Conservation (phyloP, 35 echinoderm and acorn worm species). For the Lytechinus pictus region DNA sequence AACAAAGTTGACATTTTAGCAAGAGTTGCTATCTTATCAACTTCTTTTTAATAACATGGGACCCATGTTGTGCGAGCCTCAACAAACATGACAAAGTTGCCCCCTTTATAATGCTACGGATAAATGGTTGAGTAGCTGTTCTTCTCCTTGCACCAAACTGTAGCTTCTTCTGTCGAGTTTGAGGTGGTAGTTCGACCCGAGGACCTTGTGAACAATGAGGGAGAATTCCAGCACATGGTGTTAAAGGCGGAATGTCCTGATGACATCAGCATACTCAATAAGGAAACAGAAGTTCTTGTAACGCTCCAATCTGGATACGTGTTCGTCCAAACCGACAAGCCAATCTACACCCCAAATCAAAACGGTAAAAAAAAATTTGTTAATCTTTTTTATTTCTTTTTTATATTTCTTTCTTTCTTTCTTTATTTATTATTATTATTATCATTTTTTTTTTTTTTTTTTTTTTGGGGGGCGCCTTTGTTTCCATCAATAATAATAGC, state of each 20-base stretch:
- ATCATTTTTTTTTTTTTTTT: no score
- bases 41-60: neutral
- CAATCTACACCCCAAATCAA: neutral
- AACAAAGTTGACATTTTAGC: no score
- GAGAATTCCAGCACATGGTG: neutral
- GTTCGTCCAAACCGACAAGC: neutral
- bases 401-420: no score
- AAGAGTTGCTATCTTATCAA: no score
- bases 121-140: neutral
- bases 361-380: neutral
- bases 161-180: neutral
- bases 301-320: neutral
- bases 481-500: no score
- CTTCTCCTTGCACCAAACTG: neutral
- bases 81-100: neutral
- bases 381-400: neutral
- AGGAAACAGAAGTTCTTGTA: neutral
- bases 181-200: neutral
- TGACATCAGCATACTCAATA: neutral
- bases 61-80: neutral
- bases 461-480: no score
- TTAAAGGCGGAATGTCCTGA: neutral
- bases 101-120: neutral
- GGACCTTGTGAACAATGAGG: neutral
- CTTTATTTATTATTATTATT: no score